Evolutionary conservation across 2,113 vertebrate genomes (phyloP), one percentile per base, ranked within the genome.

Genomic region (Lanius collurio): DNA sequence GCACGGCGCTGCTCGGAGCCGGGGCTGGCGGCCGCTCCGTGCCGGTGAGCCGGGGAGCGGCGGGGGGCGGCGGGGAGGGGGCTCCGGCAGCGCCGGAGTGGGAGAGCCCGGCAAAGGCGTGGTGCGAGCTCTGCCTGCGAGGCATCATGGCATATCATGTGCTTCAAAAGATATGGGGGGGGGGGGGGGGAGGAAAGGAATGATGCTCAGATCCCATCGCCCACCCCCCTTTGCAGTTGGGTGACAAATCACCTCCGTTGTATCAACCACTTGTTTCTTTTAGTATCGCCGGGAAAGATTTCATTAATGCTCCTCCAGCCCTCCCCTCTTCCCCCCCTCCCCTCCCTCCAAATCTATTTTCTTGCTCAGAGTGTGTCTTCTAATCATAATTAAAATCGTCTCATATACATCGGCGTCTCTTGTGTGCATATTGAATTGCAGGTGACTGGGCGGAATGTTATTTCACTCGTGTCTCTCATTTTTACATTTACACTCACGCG

Each of bases 311-410:
- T 82, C 56, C 70, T 92, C 65, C 65, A 33, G 28, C 39, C 57
- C 53, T 41, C 18, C 23, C 33, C 63, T 26, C 52, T 10, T 1
- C 5, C 15, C 71, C n/a, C 30, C 41, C 41, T 44, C 46, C 60
- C 88, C 85, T 80, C 89, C 95, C 87, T 89, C 84, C 92, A 93
- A 95, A 96, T 93, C 92, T 95, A 96, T 95, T 96, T 94, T 93
- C 86, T 90, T 74, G 64, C 92, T 93, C 95, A 62, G 92, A 95
- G 95, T 93, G 96, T 86, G 94, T 78, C 94, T 96, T 95, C 95
- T 96, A 96, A 97, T 97, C 96, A 94, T 97, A 97, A 97, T 97
- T 97, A 97, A 97, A 97, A 97, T 97, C 96, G 96, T 94, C 96
- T 96, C 94, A 92, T 94, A 96, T 75, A 94, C 93, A 97, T 94